These are phyloP conservation scores for Archegozetes longisetosus DNA, from an alignment of 1,140 invertebrate genomes.

Conservation along the genomic window DNA sequence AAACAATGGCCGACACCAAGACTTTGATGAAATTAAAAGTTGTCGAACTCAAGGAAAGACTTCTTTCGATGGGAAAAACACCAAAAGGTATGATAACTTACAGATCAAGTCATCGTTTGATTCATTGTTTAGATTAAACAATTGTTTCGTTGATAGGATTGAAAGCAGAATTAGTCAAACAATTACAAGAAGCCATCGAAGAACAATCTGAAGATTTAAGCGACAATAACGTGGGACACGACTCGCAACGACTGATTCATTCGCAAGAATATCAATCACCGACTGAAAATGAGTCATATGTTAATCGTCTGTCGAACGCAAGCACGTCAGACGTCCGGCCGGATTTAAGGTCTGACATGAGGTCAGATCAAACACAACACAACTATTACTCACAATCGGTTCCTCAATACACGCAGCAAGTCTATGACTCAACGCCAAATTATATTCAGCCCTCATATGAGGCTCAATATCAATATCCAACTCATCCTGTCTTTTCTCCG, in stretches of 20 bases:
- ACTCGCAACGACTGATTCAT: not conserved
- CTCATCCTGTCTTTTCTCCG: conserved; percentile 2
- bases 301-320: not conserved
- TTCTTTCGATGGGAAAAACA: not conserved
- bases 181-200: conserved; percentile 13
- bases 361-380: not conserved
- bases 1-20: conserved; percentile 2
- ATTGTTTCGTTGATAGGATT: conserved; percentile 7
- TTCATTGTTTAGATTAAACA: not conserved
- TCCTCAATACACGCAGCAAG: not conserved
- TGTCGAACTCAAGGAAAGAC: not conserved
- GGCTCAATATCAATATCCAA: conserved; percentile 3
- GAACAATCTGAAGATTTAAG: not conserved
- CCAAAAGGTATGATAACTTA: not conserved
- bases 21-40: conserved; percentile 7
- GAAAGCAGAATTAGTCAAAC: conserved; percentile 18
- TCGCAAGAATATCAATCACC: not conserved
- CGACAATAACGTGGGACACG: not conserved
- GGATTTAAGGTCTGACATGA: not conserved
- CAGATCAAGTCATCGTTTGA: not conserved
- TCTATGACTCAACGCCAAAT: not conserved
- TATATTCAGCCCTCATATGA: not conserved
- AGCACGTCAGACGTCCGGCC: not conserved
- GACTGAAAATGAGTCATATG: not conserved
- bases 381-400: not conserved